Base-by-base conservation (phyloP, 2,113 vertebrate genomes). In the Chascanopsetta lugubris region DNA sequence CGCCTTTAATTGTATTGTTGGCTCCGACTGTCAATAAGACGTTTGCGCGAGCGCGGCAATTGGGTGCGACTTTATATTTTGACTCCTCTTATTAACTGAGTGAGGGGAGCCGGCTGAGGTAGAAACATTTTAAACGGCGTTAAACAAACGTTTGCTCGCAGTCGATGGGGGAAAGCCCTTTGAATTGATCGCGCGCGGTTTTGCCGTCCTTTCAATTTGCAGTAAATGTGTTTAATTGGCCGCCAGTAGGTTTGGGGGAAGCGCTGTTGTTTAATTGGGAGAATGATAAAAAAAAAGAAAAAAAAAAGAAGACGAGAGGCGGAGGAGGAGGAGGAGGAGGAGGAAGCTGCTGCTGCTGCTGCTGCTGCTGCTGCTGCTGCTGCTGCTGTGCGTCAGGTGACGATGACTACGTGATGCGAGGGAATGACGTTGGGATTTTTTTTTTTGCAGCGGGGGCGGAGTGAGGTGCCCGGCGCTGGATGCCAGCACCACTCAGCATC, bases 401-500 rank as follows among this genome's bases (percentile, higher is more conserved):
- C 20, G 17, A 70, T 74, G 85, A 81, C 65, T 83, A 70, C 22
- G 4, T 18, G 53, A 48, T 53, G 65, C 55, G 69, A 59, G 59
- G 57, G 48, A 54, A 65, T 64, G 78, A 72, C 30, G 72, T 63
- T 53, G 64, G 65, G 65, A 67, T 78, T n/a, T n/a, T n/a, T n/a
- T n/a, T n/a, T n/a, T n/a, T 58, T 70, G 57, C 65, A 57, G 50
- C 26, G 58, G 71, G 66, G 59, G 73, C 61, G 62, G 22, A 71
- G n/a, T n/a, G 61, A 66, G 64, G 74, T 58, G 75, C 47, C 74
- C 81, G 71, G 72, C 50, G 56, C 62, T 60, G 65, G 43, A 67
- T 85, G 81, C 77, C 81, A 84, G 82, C 72, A 73, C 66, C 56
- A 69, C 86, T 86, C 79, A 87, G 69, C 86, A 83, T 90, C 86